Evolutionary conservation across 2,888 invertebrate species (phyloP).

Genomic region (Caenorhabditis sulstoni): DNA sequence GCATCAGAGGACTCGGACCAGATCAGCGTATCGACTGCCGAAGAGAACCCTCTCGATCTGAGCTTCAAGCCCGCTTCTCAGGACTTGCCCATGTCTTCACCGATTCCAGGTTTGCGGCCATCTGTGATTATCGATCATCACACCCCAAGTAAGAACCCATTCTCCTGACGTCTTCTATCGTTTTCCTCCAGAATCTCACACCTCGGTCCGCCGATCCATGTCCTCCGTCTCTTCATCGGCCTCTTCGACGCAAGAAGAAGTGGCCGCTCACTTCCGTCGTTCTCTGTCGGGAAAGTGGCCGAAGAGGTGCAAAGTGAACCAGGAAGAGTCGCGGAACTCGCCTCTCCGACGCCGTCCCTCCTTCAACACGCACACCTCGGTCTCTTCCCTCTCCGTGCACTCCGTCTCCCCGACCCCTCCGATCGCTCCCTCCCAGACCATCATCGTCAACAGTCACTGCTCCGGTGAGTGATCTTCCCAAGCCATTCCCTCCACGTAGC

Average conservation of each 20-base stretch:
- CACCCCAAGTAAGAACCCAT: slow-evolving; percentile 12
- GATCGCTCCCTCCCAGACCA: slow-evolving; percentile 18
- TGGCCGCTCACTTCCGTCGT: slow-evolving; percentile 61
- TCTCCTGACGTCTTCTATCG: not conserved
- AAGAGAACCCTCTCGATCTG: slow-evolving; percentile 58
- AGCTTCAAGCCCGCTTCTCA: slow-evolving; percentile 37
- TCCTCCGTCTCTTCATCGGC: slow-evolving; percentile 52
- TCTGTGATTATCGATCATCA: slow-evolving; percentile 58
- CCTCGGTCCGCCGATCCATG: slow-evolving; percentile 56
- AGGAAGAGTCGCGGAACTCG: slow-evolving; percentile 61
- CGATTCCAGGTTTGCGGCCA: slow-evolving; percentile 31
- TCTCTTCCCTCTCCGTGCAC: slow-evolving; percentile 42
- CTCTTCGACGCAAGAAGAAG: slow-evolving; percentile 50
- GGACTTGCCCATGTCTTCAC: slow-evolving; percentile 41
- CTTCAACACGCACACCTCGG: slow-evolving; percentile 64
- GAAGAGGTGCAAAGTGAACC: slow-evolving; percentile 52
- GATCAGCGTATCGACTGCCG: slow-evolving; percentile 37
- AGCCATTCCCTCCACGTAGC: not conserved
- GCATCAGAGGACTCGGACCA: slow-evolving; percentile 38
- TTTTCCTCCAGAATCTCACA: slow-evolving; percentile 28
- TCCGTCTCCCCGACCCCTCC: slow-evolving; percentile 45
- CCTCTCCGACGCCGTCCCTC: slow-evolving; percentile 64
- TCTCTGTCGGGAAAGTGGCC: slow-evolving; percentile 68
- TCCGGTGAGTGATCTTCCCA: slow-evolving; percentile 13
- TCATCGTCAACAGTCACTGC: slow-evolving; percentile 48